Evolutionary conservation across 2,888 invertebrate species (phyloP), one percentile per base, ranked within the genome.

Genomic region (Leucophora obtusa): DNA sequence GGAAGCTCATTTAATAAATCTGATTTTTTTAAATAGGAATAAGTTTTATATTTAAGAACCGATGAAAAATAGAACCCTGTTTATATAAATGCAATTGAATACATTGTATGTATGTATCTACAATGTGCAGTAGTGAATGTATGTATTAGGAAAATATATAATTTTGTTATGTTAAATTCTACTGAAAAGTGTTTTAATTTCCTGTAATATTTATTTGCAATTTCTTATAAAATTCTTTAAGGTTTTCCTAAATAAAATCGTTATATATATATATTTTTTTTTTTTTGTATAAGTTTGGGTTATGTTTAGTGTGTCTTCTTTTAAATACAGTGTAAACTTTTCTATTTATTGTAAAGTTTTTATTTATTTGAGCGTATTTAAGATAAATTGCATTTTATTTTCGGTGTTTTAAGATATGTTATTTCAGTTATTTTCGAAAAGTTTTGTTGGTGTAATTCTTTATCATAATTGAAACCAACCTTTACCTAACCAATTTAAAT

Each of bases 401-500:
- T 62, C 47, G 21, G 43, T 51, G 17, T 50, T 62, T 62, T 4
- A 56, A 65, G 59, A 74, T 69, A 73, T 73, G 70, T 66, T 28
- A 7, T 28, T 69, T 56, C 59, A 50, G 21, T 21, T 56, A 43
- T 15, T 38, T 24, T 54, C 28, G 7, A 15, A 58, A 14, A 51
- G 6, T 4, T 28, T 53, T 56, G 8, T 35, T 33, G 59, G 38
- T 10, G 21, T 10, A 58, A 43, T 6, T 35, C n/a, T 54, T 21
- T 62, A 81, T 82, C 83, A 84, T 78, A 83, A 83, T 28, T 84
- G 84, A 80, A 83, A 83, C 83, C 83, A 84, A 54, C 82, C 82
- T 63, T 79, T 83, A 15, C 83, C 82, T 74, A 83, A 54, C 79
- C 83, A 83, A 79, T 78, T 77, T 56, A 68, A 74, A 70, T 84